Evolutionary conservation across 2,888 invertebrate genomes (phyloP).

Genomic region (Tinea pellionella): DNA sequence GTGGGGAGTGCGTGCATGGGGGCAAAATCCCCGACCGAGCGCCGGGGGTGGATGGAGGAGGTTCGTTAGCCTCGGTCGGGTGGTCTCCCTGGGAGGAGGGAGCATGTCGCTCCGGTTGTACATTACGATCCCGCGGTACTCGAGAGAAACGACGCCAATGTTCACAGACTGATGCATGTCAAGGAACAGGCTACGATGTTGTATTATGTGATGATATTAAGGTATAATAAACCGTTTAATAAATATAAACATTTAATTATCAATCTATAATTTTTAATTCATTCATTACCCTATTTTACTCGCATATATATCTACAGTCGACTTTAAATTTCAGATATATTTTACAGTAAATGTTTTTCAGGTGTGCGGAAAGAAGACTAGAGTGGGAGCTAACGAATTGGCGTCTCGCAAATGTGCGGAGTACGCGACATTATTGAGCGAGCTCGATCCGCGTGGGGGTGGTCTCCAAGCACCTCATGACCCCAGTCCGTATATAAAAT

Average conservation of each 20-base stretch:
- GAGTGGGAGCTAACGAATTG: slow-evolving; percentile 63
- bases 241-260: too few species aligned
- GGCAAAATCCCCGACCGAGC: slow-evolving; percentile 29
- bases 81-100: slow-evolving; percentile 75
- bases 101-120: slow-evolving; percentile 75
- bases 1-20: slow-evolving; percentile 70
- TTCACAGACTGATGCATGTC: slow-evolving; percentile 66
- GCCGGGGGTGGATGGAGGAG: slow-evolving; percentile 57
- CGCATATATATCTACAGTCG: too few species aligned
- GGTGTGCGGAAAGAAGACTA: slow-evolving; percentile 64
- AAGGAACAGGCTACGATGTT: slow-evolving; percentile 74
- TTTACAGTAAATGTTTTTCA: slow-evolving; percentile 23
- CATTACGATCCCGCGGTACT: slow-evolving; percentile 71
- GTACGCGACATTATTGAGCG: slow-evolving; percentile 70
- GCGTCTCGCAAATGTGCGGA: slow-evolving; percentile 74
- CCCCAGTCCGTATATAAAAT: slow-evolving; percentile 43
- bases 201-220: slow-evolving; percentile 74
- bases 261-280: too few species aligned
- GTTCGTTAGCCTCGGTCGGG: slow-evolving; percentile 31
- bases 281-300: too few species aligned
- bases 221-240: slow-evolving; percentile 41
- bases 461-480: slow-evolving; percentile 82
- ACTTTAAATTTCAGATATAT: too few species aligned
- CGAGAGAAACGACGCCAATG: slow-evolving; percentile 70
- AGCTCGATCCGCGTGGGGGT: slow-evolving; percentile 73